A percentile compares a stretch with the other conserved stretches of the same genome.
These are phyloP conservation scores for Murina feae DNA, from an alignment of 2,113 vertebrate genomes.

Conservation along the genomic window DNA sequence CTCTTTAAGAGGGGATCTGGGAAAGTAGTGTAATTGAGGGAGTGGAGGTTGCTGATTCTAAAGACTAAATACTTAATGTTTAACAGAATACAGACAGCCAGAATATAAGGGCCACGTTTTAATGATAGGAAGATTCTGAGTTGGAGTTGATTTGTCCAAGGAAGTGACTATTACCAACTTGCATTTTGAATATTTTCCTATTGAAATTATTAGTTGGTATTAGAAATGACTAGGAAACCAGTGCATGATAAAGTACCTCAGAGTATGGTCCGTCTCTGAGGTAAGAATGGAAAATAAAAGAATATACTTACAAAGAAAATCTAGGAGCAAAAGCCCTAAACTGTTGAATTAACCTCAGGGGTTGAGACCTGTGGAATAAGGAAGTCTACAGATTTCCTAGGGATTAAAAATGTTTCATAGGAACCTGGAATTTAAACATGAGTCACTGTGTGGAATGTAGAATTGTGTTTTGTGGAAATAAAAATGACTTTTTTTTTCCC, in stretches of 20 bases:
- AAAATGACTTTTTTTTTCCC: slow-evolving; percentile 47
- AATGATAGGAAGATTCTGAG: not conserved
- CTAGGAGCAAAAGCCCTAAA: not conserved
- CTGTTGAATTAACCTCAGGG: not conserved
- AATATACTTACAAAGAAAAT: not conserved
- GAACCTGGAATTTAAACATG: slow-evolving; percentile 6
- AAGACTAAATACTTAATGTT: not conserved
- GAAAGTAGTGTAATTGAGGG: not conserved
- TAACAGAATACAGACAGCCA: not conserved
- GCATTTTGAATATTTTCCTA: slow-evolving; percentile 7
- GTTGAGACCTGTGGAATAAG: not conserved
- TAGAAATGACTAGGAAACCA: not conserved
- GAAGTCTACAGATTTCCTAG: not conserved
- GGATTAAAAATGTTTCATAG: not conserved
- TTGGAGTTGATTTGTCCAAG: not conserved
- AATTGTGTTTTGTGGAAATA: not conserved
- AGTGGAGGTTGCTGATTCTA: not conserved
- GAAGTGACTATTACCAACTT: not conserved
- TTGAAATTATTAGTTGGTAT: not conserved
- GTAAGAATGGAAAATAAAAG: not conserved
- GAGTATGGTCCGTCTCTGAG: not conserved
- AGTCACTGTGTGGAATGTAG: not conserved
- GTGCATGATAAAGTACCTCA: not conserved
- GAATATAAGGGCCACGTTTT: not conserved
- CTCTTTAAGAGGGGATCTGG: not conserved